Percentiles rank a stretch among this genome's conserved stretches.
phyloP scores from a whole-genome alignment of 2,797 vertebrate genomes.

The Periophthalmus magnuspinnatus region DNA sequence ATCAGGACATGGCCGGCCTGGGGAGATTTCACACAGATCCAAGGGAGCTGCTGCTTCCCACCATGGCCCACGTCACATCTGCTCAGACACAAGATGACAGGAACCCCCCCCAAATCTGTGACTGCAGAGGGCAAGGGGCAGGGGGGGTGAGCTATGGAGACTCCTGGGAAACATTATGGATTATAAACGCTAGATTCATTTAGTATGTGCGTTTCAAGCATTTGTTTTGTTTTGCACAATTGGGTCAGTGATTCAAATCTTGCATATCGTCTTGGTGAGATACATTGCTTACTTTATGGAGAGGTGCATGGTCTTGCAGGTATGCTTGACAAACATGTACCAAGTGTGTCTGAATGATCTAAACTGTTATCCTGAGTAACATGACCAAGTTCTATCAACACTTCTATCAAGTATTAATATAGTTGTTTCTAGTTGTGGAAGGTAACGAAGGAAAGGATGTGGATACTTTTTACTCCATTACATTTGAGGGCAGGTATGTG shows the following conservation, averaged over 20 bases:
- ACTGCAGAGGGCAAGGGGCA: constrained; percentile 21
- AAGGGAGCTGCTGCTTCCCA: constrained; percentile 60
- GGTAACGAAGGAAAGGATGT: no score
- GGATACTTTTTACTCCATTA: no score
- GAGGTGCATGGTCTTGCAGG: no score
- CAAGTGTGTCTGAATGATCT: no score
- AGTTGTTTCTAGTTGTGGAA: no score
- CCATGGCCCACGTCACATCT: constrained; percentile 73
- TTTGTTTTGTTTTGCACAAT: neutral
- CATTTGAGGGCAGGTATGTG: no score
- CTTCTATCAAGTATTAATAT: no score
- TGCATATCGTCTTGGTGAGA: neutral
- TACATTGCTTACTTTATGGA: no score
- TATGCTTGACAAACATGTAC: no score
- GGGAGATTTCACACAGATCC: constrained; percentile 56
- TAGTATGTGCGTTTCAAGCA: neutral
- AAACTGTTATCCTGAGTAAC: no score
- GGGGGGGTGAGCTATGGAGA: constrained; percentile 16
- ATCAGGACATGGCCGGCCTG: constrained; percentile 55
- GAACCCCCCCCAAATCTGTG: constrained; percentile 44
- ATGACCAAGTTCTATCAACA: no score
- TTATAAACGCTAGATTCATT: neutral
- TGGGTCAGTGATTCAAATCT: neutral
- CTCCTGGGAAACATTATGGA: constrained; percentile 16
- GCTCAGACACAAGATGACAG: constrained; percentile 61